Conservation (phyloP, 2,797 vertebrate genomes). For the Chrysolophus pictus region DNA sequence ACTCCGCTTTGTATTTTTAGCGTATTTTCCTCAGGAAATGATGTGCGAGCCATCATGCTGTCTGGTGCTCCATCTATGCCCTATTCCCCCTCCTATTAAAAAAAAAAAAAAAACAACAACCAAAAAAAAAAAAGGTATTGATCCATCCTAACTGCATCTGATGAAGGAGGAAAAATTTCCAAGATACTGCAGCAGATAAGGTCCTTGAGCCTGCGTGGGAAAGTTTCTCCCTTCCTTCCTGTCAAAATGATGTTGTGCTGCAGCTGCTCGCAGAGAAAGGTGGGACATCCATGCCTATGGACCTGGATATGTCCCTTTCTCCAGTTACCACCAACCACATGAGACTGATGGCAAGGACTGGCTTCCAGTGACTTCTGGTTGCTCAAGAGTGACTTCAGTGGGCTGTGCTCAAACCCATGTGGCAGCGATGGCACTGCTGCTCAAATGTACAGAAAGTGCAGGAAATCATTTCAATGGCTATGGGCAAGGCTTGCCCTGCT, state of each 20-base stretch:
- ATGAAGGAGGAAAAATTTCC: not conserved
- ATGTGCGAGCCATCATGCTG: not conserved
- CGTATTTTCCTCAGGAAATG: constrained; percentile 47
- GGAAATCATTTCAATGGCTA: not conserved
- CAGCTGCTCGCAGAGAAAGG: not conserved
- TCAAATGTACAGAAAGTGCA: not conserved
- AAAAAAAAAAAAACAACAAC: not conserved
- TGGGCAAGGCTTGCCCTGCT: not conserved
- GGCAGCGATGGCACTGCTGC: not conserved
- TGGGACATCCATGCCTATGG: not conserved
- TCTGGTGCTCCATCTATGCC: not conserved
- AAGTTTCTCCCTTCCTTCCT: not conserved
- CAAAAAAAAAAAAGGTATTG: not conserved
- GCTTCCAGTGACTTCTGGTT: not conserved
- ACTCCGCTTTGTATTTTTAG: constrained; percentile 28
- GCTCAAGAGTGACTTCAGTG: rapidly evolving
- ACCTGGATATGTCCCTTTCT: not conserved
- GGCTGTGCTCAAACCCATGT: not conserved
- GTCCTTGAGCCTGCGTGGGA: not conserved
- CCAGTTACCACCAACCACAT: not conserved
- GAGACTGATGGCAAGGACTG: rapidly evolving
- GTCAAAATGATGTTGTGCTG: not conserved
- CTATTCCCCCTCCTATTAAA: not conserved
- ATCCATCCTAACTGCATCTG: not conserved
- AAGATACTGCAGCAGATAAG: rapidly evolving